Evolutionary conservation across 2,797 vertebrate genomes (phyloP).

Genomic region (Limnodromus scolopaceus): DNA sequence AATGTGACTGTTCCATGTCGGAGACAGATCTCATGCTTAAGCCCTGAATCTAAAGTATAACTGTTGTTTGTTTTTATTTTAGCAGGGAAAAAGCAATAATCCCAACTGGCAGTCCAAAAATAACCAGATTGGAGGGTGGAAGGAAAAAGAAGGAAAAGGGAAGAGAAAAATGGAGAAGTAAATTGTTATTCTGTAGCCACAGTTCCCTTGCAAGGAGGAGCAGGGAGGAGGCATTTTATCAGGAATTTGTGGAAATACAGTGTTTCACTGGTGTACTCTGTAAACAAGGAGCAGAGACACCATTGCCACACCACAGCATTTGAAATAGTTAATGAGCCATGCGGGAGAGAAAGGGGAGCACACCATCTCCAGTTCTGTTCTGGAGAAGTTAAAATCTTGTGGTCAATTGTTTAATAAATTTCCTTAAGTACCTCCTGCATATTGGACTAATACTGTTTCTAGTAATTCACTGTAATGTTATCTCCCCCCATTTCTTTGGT

Average conservation of each 20-base stretch:
- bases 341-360: neutral
- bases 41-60: neutral
- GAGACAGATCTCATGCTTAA: slow-evolving; percentile 6
- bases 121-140: slow-evolving; percentile 53
- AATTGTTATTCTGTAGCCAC: neutral
- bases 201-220: neutral
- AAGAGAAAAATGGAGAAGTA: slow-evolving; percentile 40
- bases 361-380: neutral
- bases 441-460: neutral
- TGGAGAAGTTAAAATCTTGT: neutral
- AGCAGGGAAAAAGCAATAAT: slow-evolving; percentile 52
- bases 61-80: slow-evolving; percentile 54
- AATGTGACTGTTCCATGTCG: neutral
- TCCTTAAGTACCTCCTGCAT: neutral
- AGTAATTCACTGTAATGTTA: neutral
- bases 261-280: neutral
- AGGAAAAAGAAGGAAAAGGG: slow-evolving; percentile 47
- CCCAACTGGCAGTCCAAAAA: slow-evolving; percentile 38
- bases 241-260: neutral
- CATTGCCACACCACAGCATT: neutral
- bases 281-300: neutral
- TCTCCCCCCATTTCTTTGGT: neutral
- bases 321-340: neutral
- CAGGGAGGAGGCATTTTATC: neutral
- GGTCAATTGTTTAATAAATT: neutral